phyloP scores from a whole-genome alignment of 1,140 invertebrate species.

The Sipha flava region DNA sequence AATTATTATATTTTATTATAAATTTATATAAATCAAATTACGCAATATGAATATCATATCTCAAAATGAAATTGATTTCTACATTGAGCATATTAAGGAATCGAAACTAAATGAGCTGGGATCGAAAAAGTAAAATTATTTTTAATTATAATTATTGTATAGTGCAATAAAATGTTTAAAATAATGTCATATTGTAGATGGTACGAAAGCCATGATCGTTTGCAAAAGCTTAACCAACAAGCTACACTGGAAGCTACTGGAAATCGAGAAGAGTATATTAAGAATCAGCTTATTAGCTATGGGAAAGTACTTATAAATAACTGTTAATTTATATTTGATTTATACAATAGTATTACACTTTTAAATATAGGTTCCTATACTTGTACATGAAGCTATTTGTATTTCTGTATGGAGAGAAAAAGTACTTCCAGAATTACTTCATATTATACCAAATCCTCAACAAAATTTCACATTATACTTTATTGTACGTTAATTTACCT shows the following conservation, averaged over 20 bases:
- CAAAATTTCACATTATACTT: slow-evolving; percentile 66
- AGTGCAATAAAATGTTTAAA: neutral
- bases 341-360: neutral
- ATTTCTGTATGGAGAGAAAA: slow-evolving; percentile 67
- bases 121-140: neutral
- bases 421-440: slow-evolving; percentile 61
- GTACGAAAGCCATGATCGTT: slow-evolving; percentile 64
- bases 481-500: slow-evolving; percentile 46
- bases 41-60: slow-evolving; percentile 2
- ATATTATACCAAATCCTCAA: slow-evolving; percentile 52
- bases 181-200: slow-evolving; percentile 43
- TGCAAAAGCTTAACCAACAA: slow-evolving; percentile 71
- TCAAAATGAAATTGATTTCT: slow-evolving; percentile 11
- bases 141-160: neutral
- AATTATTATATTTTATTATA: neutral
- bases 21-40: too few species aligned
- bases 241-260: slow-evolving; percentile 60
- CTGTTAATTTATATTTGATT: too few species aligned
- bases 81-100: slow-evolving; percentile 1
- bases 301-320: slow-evolving; percentile 49
- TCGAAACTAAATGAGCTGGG: slow-evolving; percentile 4
- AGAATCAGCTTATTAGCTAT: slow-evolving; percentile 57
- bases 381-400: slow-evolving; percentile 67
- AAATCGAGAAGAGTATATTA: slow-evolving; percentile 60
- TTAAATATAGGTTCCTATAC: slow-evolving; percentile 32